A percentile compares a stretch with the other conserved stretches of the same genome.
Conservation (phyloP, 2,113 vertebrate genomes). For the Talpa occidentalis region DNA sequence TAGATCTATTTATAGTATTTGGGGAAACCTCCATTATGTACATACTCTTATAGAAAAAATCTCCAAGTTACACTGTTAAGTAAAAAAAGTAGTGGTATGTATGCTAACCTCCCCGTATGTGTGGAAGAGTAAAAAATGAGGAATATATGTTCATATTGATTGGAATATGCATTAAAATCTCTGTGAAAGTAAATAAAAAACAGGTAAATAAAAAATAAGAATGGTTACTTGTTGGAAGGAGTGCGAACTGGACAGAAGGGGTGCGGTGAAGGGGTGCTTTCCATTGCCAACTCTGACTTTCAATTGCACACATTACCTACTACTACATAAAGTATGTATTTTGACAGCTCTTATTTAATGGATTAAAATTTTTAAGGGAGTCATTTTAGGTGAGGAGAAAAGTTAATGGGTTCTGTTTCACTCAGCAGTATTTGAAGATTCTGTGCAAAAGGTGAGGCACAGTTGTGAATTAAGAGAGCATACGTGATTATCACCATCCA, state of each 20-base stretch:
- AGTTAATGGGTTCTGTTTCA: background rate
- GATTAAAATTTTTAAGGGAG: background rate
- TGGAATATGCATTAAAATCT: conserved; percentile 11
- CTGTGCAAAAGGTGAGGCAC: background rate
- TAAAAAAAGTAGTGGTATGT: background rate
- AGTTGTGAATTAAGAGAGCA: background rate
- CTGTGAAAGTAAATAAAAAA: background rate
- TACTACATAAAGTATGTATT: background rate
- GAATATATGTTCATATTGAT: background rate
- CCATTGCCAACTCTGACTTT: background rate
- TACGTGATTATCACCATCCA: background rate
- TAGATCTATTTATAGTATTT: too few species aligned
- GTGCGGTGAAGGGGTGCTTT: background rate
- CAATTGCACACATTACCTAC: background rate
- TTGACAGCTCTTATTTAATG: background rate
- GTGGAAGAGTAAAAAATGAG: background rate
- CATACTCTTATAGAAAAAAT: background rate
- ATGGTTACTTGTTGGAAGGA: background rate
- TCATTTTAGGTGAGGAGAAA: background rate
- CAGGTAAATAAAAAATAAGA: background rate
- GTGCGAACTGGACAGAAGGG: background rate
- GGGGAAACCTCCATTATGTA: background rate
- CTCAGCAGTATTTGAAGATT: background rate
- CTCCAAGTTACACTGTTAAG: background rate
- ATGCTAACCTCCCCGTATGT: background rate